Evolutionary conservation across 2,888 invertebrate species (phyloP), one percentile per base, ranked within the genome.

Genomic region (Lycophotia porphyrea): DNA sequence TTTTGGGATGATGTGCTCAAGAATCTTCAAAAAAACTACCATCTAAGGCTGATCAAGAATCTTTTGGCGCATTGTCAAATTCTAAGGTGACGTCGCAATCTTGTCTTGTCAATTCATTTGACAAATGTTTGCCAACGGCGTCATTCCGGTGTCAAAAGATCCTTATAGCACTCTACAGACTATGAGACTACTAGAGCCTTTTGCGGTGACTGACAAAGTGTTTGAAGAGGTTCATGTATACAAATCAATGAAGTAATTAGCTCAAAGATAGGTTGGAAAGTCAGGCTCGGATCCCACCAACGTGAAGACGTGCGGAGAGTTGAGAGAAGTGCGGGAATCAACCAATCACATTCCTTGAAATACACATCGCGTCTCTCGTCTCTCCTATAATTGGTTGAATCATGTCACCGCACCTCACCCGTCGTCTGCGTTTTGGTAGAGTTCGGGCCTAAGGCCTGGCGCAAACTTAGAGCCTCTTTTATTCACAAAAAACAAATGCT

Each of bases 11-110:
- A 44, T 8, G 18, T 31, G 36, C 36, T 36, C 39, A 31, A 49
- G 1, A 74, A 71, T 31, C 18, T 31, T 64, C 3, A 24, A 44
- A 36, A 58, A 63, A 44, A 47, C 72, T 80, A 76, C 13, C 31
- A 67, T 60, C 60, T 60, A 31, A 9, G 18, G 58, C 58, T 60
- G 9, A 5, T 34, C 31, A 60, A 60, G 58, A 60, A 34, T 60
- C 60, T 60, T 31, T 60, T 60, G 58, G 21, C 60, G 5, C 21
- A 34, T 58, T 31, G 3, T 8, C 31, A 31, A 15, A 18, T 31
- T 58, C 31, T 3, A 31, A 18, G 9, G 31, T 31, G 8, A 31
- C 18, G 9, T 31, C 31, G 8, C 58, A 58, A 58, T 58, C 18
- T 31, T 18, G 58, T 18, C 15, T 58, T 31, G 8, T 31, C 58